Conservation (phyloP, 2,888 invertebrate genomes). For the Latheticus oryzae region DNA sequence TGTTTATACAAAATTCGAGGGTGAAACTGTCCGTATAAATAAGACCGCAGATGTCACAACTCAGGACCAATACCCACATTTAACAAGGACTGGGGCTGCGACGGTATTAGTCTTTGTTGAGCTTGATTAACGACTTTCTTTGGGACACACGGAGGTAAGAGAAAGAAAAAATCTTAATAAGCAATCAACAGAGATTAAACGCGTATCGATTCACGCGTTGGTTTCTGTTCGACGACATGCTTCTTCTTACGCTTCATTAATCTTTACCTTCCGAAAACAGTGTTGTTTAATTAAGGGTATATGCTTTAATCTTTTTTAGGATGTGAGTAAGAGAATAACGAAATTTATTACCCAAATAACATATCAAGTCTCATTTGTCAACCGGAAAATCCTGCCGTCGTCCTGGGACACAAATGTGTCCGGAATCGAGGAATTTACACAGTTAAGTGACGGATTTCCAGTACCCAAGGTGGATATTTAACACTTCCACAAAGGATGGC, state of each 20-base stretch:
- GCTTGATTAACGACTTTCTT: constrained; percentile 35
- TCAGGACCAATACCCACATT: constrained; percentile 25
- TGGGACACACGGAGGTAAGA: constrained; percentile 12
- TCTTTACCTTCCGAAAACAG: constrained; percentile 15
- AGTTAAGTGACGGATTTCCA: constrained; percentile 42
- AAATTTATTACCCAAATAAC: constrained; percentile 35
- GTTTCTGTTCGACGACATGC: constrained; percentile 6
- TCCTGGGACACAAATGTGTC: constrained; percentile 40
- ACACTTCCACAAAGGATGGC: constrained; percentile 37
- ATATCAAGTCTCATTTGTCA: constrained; percentile 44
- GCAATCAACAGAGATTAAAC: constrained; percentile 33
- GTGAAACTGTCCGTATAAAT: constrained; percentile 28
- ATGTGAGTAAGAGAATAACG: constrained; percentile 5
- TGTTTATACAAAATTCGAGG: constrained; percentile 21
- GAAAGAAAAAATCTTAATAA: constrained; percentile 36
- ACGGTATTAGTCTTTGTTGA: constrained; percentile 21
- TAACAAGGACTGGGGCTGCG: constrained; percentile 19
- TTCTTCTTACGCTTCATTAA: constrained; percentile 17
- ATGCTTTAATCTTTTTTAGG: constrained; percentile 2
- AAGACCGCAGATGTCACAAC: constrained; percentile 35
- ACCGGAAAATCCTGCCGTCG: constrained; percentile 39
- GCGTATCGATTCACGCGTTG: constrained; percentile 25
- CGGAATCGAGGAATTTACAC: constrained; percentile 41
- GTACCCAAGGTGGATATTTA: constrained; percentile 42
- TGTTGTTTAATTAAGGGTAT: constrained; percentile 1